Evolutionary conservation across 1,140 invertebrate genomes (phyloP), one percentile per base, ranked within the genome.

Genomic region (Drosophila azteca): DNA sequence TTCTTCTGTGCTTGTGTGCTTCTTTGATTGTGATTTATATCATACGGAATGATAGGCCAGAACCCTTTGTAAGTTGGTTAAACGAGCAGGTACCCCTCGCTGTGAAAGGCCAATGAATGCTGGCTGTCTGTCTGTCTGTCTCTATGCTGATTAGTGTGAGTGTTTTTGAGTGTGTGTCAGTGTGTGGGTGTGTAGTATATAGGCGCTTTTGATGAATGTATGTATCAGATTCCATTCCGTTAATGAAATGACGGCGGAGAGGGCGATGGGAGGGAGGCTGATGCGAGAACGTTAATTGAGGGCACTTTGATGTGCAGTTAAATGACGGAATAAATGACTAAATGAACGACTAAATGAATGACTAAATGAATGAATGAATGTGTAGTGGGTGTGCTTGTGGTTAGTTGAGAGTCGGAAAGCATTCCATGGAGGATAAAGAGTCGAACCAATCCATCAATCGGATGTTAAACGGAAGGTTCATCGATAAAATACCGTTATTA

Each of bases 221-320:
- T 20, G 17, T 79, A 69, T 66, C 79, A 52, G 70, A 66, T 79
- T 83, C 83, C 66, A 79, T 83, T 83, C 71, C 83, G 71, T 64
- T 76, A 83, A 83, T 83, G 83, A 76, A 83, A 79, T 76, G 66
- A 52, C 52, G 45, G 51, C 50, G 48, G 26, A 0, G 6, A 0
- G 6, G 0, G 26, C 6, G 43, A 45, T 17, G 59, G 61, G 66
- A n/a, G 54, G 61, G 45, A 35, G 44, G 54, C 63, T 65, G 68
- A 79, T 82, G 70, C 79, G 83, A 70, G 57, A 72, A 75, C 53
- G 69, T 72, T 87, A 82, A 82, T 84, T 84, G 73, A 84, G 84
- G 77, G 61, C 72, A 77, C 67, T 80, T 84, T 79, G 69, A 74
- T 82, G 64, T 76, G 80, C 66, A 58, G 78, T 41, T 53, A 55